Conservation (phyloP, 2,797 vertebrate species). For the Tapera naevia region DNA sequence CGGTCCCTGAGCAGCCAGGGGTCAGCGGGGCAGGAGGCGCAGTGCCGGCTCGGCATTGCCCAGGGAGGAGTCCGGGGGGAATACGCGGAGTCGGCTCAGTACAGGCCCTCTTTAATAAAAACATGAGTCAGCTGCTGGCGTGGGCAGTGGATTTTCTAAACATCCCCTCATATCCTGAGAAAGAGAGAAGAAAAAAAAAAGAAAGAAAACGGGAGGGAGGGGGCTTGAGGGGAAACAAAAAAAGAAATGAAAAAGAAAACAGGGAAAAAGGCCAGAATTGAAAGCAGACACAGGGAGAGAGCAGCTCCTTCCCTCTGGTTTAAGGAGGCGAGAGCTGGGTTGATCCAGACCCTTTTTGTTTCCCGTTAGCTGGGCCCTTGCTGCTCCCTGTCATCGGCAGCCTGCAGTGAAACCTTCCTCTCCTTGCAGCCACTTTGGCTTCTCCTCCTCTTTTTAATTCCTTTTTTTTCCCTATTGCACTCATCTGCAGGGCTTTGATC, state of each 20-base stretch:
- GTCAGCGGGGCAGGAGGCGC: not conserved
- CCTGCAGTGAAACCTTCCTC: not conserved
- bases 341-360: slow-evolving; percentile 31
- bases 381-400: not conserved
- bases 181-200: slow-evolving; percentile 64
- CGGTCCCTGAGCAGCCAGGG: not conserved
- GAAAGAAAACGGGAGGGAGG: slow-evolving; percentile 53
- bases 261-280: slow-evolving; percentile 26
- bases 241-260: not conserved
- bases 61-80: not conserved
- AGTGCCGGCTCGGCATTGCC: not conserved
- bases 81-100: not conserved
- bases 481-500: not conserved
- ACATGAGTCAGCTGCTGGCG: slow-evolving; percentile 86
- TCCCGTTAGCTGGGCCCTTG: not conserved
- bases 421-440: not conserved
- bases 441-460: not conserved
- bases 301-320: slow-evolving; percentile 63
- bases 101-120: slow-evolving; percentile 75
- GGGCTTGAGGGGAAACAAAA: slow-evolving; percentile 29
- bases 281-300: not conserved
- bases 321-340: slow-evolving; percentile 36
- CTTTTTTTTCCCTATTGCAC: not conserved
- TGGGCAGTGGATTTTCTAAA: slow-evolving; percentile 86
- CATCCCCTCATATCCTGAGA: slow-evolving; percentile 87